A percentile compares a stretch with the other conserved stretches of the same genome.
These are phyloP conservation scores for Sanderia malayensis DNA, from an alignment of 30 jellyfish, hydroid and myxozoan species.

Conservation along the genomic window DNA sequence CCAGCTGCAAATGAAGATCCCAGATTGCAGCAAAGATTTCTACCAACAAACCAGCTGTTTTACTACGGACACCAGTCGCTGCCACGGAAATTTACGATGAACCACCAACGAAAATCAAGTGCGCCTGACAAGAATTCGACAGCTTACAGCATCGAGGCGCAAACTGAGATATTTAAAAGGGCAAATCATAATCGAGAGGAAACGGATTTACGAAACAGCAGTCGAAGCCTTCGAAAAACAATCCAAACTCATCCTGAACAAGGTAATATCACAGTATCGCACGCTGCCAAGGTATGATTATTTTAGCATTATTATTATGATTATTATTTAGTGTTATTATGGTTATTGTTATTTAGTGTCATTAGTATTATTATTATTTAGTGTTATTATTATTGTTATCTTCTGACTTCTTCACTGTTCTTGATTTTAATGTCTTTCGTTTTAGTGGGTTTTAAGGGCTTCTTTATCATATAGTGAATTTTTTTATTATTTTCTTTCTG, in stretches of 20 bases:
- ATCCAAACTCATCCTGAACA: background rate
- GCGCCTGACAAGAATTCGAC: slow-evolving; percentile 5
- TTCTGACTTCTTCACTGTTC: too few relatives aligned
- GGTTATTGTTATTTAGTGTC: too few relatives aligned
- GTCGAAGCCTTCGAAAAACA: slow-evolving; percentile 25
- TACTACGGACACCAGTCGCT: slow-evolving; percentile 58
- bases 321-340: too few relatives aligned
- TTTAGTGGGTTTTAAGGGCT: too few relatives aligned
- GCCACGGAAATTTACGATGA: slow-evolving; percentile 52
- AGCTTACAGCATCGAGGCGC: slow-evolving; percentile 32
- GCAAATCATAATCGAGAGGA: slow-evolving; percentile 31
- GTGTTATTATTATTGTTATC: too few relatives aligned
- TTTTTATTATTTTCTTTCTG: too few relatives aligned
- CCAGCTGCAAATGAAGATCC: slow-evolving; percentile 3
- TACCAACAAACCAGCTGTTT: slow-evolving; percentile 42
- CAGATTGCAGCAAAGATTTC: slow-evolving; percentile 35
- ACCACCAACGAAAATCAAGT: slow-evolving; percentile 15
- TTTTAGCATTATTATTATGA: too few relatives aligned
- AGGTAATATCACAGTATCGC: slow-evolving; percentile 50
- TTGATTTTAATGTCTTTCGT: too few relatives aligned
- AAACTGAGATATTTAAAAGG: slow-evolving; percentile 36
- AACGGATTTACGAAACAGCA: slow-evolving; percentile 39
- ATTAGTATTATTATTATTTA: too few relatives aligned
- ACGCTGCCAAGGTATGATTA: slow-evolving; percentile 42
- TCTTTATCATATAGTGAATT: too few relatives aligned